phyloP scores from a whole-genome alignment of 2,113 vertebrate species.

The Haplochromis burtoni region DNA sequence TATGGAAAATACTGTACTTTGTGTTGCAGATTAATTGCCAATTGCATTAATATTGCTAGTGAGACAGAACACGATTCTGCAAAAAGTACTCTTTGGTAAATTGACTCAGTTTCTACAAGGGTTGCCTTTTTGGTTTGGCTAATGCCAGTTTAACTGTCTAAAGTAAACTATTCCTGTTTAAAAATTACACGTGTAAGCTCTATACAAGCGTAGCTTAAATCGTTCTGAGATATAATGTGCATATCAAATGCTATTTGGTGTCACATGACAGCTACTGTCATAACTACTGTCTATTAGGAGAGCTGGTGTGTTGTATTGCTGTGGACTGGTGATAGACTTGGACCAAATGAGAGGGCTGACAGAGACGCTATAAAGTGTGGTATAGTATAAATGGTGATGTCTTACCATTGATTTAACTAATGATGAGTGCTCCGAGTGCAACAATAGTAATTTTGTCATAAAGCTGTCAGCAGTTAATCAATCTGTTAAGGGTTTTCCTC shows the following conservation, averaged over 20 bases:
- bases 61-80: neutral
- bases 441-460: conserved; percentile 79
- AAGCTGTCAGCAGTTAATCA: conserved; percentile 85
- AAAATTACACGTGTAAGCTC: neutral
- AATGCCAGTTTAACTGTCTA: neutral
- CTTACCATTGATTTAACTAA: conserved; percentile 74
- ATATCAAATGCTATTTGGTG: neutral
- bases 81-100: neutral
- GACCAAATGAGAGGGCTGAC: conserved; percentile 62
- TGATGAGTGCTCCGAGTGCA: conserved; percentile 73
- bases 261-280: conserved; percentile 35
- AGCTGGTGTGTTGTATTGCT: conserved; percentile 15
- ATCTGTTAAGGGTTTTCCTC: conserved; percentile 78
- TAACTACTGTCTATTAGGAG: conserved; percentile 46
- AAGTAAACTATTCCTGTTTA: neutral
- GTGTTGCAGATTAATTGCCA: neutral
- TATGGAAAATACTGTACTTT: neutral
- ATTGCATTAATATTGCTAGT: neutral
- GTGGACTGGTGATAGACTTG: conserved; percentile 59
- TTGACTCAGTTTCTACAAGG: neutral
- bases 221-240: neutral
- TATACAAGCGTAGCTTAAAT: neutral
- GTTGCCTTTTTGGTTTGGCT: neutral
- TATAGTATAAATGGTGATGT: conserved; percentile 66
- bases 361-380: conserved; percentile 45